Base-by-base conservation (phyloP, 2,888 invertebrate species). In the Drosophila aldrichi region DNA sequence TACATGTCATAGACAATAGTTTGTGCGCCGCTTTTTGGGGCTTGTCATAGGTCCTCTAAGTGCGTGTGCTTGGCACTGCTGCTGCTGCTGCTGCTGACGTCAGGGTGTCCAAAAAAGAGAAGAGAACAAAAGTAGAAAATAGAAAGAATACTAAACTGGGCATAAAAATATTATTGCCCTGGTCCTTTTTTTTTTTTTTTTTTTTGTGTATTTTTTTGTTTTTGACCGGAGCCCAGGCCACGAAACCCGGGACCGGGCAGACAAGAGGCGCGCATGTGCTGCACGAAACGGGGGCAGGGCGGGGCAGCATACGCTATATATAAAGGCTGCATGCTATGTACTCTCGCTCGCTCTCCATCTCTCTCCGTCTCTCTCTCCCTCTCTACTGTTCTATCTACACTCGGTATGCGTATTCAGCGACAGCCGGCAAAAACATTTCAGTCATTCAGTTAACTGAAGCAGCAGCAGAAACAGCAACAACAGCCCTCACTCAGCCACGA, bases 161-260 rank as follows among this genome's bases (percentile, higher is more conserved):
- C 77, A 88, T 88, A 81, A 79, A 84, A 87, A 88, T 89, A 85
- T 85, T 89, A 85, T 85, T 84, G 84, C 89, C 84, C 84, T 71
- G 84, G 89, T 81, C 87, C 61, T 12, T 49, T 49, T 29, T 29
- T 29, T 48, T 48, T 29, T 48, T 46, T 22, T 14, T 12, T 22
- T 46, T 36, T n/a, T n/a, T n/a, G n/a, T 22, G 20, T 22, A 2
- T 46, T 22, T 14, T 12, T 22, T 46, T 36, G 14, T 14, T 5
- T 60, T 55, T 62, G 85, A 67, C 74, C 63, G 44, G 63, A 38
- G n/a, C 64, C 64, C 52, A 46, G 71, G 29, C 56, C 55, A 49
- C 38, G 29, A 54, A 20, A 54, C 57, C 74, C 40, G 56, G 43
- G 36, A 56, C 56, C 29, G 43, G 56, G 32, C 40, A 40, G 38